Conservation (phyloP, 1,140 invertebrate genomes). For the Drosophila teissieri region DNA sequence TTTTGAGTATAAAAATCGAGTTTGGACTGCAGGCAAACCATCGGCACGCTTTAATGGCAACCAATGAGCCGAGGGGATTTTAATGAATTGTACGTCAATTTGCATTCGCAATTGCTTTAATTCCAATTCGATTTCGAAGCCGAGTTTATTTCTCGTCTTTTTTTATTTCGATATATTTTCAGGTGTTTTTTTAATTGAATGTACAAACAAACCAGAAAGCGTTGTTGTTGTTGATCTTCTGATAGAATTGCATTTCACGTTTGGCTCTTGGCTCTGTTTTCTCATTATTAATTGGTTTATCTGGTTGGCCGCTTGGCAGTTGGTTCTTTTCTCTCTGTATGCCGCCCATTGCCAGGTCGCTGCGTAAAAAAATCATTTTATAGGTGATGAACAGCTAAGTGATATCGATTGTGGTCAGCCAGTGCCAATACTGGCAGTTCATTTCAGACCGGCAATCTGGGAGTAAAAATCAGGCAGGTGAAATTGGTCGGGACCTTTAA, state of each 20-base stretch:
- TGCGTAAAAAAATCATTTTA: conserved; percentile 43
- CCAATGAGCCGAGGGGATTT: conserved; percentile 67
- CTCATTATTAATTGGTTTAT: conserved; percentile 66
- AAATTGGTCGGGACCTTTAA: neutral
- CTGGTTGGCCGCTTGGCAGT: conserved; percentile 42
- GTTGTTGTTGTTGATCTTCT: conserved; percentile 35
- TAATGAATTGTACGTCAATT: conserved; percentile 77
- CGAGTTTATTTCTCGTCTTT: conserved; percentile 24
- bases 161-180: conserved; percentile 5
- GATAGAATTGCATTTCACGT: conserved; percentile 51
- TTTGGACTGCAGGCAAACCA: conserved; percentile 33
- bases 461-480: neutral
- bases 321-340: conserved; percentile 21
- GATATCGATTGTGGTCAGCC: conserved; percentile 45
- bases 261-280: conserved; percentile 52
- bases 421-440: conserved; percentile 2
- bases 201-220: conserved; percentile 43
- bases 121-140: conserved; percentile 55
- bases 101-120: conserved; percentile 64
- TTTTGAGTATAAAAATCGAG: conserved; percentile 33
- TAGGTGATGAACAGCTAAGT: conserved; percentile 46
- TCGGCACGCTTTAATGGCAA: conserved; percentile 58
- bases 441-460: neutral
- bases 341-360: conserved; percentile 3
- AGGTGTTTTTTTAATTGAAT: conserved; percentile 63